Base-by-base conservation (phyloP, 2,113 vertebrate genomes). In the Herpailurus yagouaroundi region DNA sequence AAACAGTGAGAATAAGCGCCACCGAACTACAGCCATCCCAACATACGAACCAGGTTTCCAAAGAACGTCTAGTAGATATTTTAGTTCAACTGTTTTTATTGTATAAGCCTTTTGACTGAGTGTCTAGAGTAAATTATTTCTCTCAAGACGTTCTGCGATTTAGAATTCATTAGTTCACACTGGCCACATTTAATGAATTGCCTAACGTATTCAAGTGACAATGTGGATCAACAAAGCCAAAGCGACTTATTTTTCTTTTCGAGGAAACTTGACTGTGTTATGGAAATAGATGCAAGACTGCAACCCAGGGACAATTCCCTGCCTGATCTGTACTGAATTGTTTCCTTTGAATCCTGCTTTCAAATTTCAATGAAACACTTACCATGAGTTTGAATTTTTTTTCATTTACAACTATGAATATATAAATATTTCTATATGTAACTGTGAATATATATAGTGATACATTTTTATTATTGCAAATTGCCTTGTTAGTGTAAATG, bases 151-250 rank as follows among this genome's bases (percentile, higher is more conserved):
- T 66, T 76, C 11, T 77, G 36, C 12, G 77, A 19, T 91, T 85
- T 60, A 89, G 41, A 95, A 94, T 83, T 94, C 13, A n/a, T 50
- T 60, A 94, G 48, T 95, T 92, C 36, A 93, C 3, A 25, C 2
- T n/a, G 48, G 33, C 18, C 88, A 76, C 33, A 66, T 85, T 74
- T 88, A 69, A 88, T 25, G 36, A 38, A 68, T 69, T 83, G 5
- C 63, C 45, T 95, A 38, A 60, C 71, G 9, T 52, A 64, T 50
- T 93, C 81, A 38, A 63, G 83, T 74, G 76, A 92, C 60, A 82
- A 83, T 71, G 27, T 82, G 16, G 33, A 45, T 50, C 68, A 48
- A 82, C 33, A 82, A 92, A 64, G 57, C 15, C 45, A 63, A 36
- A 73, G 0, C 10, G 45, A 94, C 5, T 38, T 38, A 55, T 60